Evolutionary conservation across 2,113 vertebrate species (phyloP).

Genomic region (Hippolais icterina): DNA sequence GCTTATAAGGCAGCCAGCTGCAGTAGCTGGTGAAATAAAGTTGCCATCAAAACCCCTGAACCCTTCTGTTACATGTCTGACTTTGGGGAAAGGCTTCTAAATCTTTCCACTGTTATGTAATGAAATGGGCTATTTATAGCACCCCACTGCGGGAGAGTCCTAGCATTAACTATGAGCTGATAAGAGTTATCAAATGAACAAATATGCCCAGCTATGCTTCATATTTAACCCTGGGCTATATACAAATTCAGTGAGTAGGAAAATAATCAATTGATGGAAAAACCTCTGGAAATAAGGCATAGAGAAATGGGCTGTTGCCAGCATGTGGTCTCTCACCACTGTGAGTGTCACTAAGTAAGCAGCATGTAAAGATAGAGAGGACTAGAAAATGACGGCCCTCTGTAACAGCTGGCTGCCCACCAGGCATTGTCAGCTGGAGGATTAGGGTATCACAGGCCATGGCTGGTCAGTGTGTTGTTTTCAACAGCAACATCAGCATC

Average conservation of each 20-base stretch:
- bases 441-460: not conserved
- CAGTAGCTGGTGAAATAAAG: not conserved
- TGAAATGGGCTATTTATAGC: not conserved
- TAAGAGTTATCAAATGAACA: not conserved
- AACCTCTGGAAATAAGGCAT: not conserved
- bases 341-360: not conserved
- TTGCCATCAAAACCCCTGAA: not conserved
- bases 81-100: not conserved
- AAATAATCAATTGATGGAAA: not conserved
- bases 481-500: not conserved
- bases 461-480: not conserved
- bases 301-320: not conserved
- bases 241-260: not conserved
- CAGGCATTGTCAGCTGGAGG: not conserved
- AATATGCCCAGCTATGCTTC: not conserved
- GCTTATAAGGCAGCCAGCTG: not conserved
- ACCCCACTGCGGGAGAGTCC: not conserved
- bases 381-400: not conserved
- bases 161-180: not conserved
- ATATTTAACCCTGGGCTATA: not conserved
- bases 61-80: not conserved
- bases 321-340: rapidly evolving
- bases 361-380: not conserved
- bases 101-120: not conserved
- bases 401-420: not conserved